Evolutionary conservation across 2,888 invertebrate genomes (phyloP).

Genomic region (Folsomia manolachei): DNA sequence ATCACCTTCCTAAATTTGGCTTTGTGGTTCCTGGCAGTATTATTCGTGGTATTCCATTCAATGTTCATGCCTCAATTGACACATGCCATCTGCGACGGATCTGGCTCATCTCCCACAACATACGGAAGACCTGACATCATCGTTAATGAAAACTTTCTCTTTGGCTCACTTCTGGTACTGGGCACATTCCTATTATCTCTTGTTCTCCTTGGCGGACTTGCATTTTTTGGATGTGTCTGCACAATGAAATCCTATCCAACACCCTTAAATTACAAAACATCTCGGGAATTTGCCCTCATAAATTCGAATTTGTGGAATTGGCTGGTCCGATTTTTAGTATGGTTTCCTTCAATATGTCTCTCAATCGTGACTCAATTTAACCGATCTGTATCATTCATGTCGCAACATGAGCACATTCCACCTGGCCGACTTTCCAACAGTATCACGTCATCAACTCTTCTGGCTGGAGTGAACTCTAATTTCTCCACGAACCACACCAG

Average conservation of each 20-base stretch:
- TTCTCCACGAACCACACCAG: conserved; percentile 13
- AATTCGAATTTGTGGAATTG: conserved; percentile 49
- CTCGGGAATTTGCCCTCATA: conserved; percentile 48
- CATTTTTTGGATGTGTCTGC: conserved; percentile 47
- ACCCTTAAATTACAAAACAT: conserved; percentile 47
- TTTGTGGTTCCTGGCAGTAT: conserved; percentile 62
- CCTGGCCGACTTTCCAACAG: neutral
- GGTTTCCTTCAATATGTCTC: conserved; percentile 44
- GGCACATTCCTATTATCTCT: conserved; percentile 39
- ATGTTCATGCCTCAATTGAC: conserved; percentile 55
- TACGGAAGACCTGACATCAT: conserved; percentile 8
- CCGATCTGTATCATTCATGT: conserved; percentile 17
- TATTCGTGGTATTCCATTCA: conserved; percentile 64
- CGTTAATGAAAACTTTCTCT: conserved; percentile 32
- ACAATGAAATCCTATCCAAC: conserved; percentile 47
- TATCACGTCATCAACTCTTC: neutral
- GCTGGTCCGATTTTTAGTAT: conserved; percentile 43
- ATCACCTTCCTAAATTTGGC: conserved; percentile 60
- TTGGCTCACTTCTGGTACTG: conserved; percentile 40
- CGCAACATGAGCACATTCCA: neutral
- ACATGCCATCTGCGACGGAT: conserved; percentile 46
- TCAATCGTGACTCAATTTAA: conserved; percentile 40
- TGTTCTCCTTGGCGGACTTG: conserved; percentile 45
- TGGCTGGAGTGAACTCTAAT: neutral
- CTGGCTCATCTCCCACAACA: conserved; percentile 7